phyloP scores from a whole-genome alignment of 2,113 vertebrate species.

The Pterocles gutturalis region DNA sequence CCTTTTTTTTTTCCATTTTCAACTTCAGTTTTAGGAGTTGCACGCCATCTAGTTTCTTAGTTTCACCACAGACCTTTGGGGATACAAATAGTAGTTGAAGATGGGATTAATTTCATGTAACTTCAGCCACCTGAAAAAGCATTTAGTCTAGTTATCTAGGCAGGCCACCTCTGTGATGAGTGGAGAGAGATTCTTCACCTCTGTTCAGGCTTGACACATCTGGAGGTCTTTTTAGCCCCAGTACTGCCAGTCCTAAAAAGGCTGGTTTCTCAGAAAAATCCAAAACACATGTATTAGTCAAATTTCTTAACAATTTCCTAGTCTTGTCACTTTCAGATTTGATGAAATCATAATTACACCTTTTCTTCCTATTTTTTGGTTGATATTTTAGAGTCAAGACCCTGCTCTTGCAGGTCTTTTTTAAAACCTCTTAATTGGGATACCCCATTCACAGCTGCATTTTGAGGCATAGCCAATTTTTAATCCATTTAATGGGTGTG shows the following conservation, averaged over 20 bases:
- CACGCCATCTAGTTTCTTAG: not conserved
- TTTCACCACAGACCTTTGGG: not conserved
- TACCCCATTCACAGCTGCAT: not conserved
- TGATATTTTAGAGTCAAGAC: not conserved
- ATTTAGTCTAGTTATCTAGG: not conserved
- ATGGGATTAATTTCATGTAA: not conserved
- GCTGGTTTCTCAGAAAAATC: not conserved
- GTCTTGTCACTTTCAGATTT: not conserved
- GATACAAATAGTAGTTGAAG: not conserved
- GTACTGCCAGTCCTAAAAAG: not conserved
- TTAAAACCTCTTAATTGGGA: not conserved
- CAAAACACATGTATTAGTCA: not conserved
- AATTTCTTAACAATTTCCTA: not conserved
- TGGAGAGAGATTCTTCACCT: not conserved
- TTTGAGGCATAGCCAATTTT: not conserved
- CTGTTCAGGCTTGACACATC: not conserved
- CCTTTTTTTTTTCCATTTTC: not conserved
- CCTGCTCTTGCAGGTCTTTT: not conserved
- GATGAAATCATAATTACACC: not conserved
- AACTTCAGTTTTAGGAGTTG: not conserved
- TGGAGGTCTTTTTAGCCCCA: too few relatives aligned
- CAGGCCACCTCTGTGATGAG: not conserved
- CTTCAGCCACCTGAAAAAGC: not conserved
- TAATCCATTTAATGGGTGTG: not conserved
- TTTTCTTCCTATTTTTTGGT: not conserved